A percentile compares a stretch with the other conserved stretches of the same genome.
Conservation (phyloP, 2,888 invertebrate species). For the Agrilus mali region DNA sequence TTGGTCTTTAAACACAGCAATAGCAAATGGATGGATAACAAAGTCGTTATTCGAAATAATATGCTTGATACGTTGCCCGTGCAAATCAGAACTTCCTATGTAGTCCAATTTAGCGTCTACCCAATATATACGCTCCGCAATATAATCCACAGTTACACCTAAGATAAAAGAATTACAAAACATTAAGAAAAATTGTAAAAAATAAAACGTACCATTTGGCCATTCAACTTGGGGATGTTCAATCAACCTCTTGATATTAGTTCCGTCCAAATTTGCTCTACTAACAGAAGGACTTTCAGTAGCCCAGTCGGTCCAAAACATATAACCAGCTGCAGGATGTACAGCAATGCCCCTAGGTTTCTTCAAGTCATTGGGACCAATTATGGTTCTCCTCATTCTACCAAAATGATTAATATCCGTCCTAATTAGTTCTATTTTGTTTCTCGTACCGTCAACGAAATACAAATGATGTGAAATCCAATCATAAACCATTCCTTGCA, state of each 20-base stretch:
- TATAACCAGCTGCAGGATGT: conserved; percentile 67
- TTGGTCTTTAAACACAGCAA: conserved; percentile 71
- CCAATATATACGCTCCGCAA: conserved; percentile 73
- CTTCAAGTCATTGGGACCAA: conserved; percentile 32
- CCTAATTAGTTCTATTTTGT: conserved; percentile 70
- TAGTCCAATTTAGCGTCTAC: conserved; percentile 75
- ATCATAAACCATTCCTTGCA: conserved; percentile 82
- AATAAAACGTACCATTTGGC: conserved; percentile 62
- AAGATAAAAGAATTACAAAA: too few relatives aligned
- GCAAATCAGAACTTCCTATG: conserved; percentile 62
- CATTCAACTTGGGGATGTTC: conserved; percentile 57
- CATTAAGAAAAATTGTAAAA: background rate
- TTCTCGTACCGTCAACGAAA: conserved; percentile 71
- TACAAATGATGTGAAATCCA: conserved; percentile 80
- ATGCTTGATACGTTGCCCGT: conserved; percentile 54
- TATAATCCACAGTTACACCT: conserved; percentile 60
- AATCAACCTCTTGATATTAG: conserved; percentile 50
- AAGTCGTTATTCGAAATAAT: conserved; percentile 46
- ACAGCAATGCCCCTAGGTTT: conserved; percentile 74
- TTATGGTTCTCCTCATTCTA: conserved; percentile 63
- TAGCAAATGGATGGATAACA: conserved; percentile 74
- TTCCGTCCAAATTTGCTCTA: conserved; percentile 68
- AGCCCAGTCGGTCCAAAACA: conserved; percentile 88
- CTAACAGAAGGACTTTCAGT: conserved; percentile 63
- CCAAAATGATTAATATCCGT: conserved; percentile 50